phyloP scores from a whole-genome alignment of 2,797 vertebrate species.

The Heterohyrax brucei region DNA sequence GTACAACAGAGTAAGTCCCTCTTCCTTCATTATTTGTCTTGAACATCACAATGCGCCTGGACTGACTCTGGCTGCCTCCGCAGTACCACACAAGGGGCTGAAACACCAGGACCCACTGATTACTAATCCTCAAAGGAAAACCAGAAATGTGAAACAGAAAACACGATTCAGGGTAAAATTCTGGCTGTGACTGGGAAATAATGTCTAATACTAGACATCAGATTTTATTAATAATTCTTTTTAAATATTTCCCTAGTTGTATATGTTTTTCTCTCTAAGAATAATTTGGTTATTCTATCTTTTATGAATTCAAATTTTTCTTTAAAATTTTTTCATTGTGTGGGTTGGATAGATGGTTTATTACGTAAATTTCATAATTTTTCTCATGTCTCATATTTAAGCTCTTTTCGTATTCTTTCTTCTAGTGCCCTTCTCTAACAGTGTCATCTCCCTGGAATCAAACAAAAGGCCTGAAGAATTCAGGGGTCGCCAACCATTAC shows the following conservation, averaged over 20 bases:
- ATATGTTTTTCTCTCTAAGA: constrained; percentile 35
- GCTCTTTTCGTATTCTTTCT: constrained; percentile 24
- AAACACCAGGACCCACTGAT: neutral
- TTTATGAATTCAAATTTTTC: constrained; percentile 35
- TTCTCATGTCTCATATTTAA: constrained; percentile 18
- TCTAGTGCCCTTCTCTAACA: constrained; percentile 12
- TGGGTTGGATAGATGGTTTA: constrained; percentile 21
- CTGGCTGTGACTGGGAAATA: neutral
- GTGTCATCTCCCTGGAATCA: constrained; percentile 54
- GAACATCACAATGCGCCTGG: neutral
- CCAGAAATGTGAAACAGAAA: constrained; percentile 17
- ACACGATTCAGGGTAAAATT: constrained; percentile 33
- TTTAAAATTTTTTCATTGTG: neutral
- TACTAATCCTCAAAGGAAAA: constrained; percentile 60
- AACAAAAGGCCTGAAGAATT: constrained; percentile 1
- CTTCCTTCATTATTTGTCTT: constrained; percentile 11
- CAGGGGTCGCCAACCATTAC: neutral
- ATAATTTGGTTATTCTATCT: neutral
- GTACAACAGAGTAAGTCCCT: constrained; percentile 8
- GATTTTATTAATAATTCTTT: constrained; percentile 7
- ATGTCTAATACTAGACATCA: neutral
- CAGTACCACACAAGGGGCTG: neutral
- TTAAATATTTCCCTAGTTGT: neutral
- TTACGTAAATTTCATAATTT: constrained; percentile 35
- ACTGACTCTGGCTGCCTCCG: neutral